phyloP scores from a whole-genome alignment of 2,113 vertebrate genomes.

The Potamarius usumacintae region DNA sequence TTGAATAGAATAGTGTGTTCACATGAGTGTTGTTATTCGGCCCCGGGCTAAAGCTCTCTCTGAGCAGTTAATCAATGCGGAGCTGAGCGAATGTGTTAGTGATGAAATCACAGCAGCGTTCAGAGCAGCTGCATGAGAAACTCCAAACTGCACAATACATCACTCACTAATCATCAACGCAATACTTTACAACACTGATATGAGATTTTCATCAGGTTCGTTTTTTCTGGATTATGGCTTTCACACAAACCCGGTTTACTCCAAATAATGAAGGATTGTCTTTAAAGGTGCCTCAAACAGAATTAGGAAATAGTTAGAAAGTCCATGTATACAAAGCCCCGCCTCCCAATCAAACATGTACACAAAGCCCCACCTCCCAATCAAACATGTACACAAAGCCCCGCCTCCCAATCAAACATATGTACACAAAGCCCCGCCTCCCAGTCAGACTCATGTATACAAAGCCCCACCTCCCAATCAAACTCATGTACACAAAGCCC shows the following conservation, averaged over 20 bases:
- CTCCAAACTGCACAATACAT: constrained; percentile 2
- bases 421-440: background rate
- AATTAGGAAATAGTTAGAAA: background rate
- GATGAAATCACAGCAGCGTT: constrained; percentile 37
- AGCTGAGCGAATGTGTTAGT: constrained; percentile 47
- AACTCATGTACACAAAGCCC: background rate
- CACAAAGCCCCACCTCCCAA: background rate
- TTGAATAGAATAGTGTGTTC: constrained; percentile 48
- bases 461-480: background rate
- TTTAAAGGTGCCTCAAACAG: background rate
- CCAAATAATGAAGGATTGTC: background rate
- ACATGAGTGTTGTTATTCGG: constrained; percentile 40
- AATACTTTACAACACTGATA: background rate
- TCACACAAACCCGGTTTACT: background rate
- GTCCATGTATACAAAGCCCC: background rate
- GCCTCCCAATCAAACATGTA: background rate
- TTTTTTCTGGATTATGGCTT: background rate
- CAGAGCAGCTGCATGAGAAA: background rate
- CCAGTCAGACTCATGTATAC: background rate
- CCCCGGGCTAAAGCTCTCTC: constrained; percentile 35
- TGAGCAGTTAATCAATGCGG: constrained; percentile 55
- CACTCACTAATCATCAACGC: background rate
- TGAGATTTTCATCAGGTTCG: background rate
- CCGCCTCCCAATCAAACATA: background rate
- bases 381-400: background rate